phyloP scores from a whole-genome alignment of 1,140 invertebrate species.

The Drosophila kikkawai region DNA sequence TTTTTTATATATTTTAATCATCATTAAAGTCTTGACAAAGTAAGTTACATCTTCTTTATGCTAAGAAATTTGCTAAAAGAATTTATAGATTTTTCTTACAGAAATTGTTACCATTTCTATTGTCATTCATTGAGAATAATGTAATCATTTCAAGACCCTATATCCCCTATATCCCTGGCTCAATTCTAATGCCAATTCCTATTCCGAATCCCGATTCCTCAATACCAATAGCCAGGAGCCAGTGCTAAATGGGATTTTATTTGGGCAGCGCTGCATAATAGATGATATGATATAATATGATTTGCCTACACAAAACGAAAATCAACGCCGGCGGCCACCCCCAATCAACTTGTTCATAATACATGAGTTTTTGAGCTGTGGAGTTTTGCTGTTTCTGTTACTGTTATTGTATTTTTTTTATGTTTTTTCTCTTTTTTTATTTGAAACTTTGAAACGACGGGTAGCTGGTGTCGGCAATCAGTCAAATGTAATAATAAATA shows the following conservation, averaged over 20 bases:
- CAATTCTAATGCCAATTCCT: not conserved
- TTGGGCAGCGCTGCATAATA: constrained; percentile 60
- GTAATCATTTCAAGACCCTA: not conserved
- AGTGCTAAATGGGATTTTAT: constrained; percentile 52
- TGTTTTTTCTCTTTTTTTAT: not conserved
- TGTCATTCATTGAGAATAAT: not conserved
- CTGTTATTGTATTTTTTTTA: not conserved
- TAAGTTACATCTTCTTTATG: not conserved
- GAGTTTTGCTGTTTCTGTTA: not conserved
- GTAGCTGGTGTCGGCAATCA: constrained; percentile 61
- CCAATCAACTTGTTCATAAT: constrained; percentile 76
- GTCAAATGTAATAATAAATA: constrained; percentile 80
- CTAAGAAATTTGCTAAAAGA: not conserved
- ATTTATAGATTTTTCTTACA: not conserved
- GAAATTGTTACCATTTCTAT: not conserved
- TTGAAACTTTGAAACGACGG: not conserved
- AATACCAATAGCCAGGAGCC: not conserved
- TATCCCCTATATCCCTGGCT: too few relatives aligned
- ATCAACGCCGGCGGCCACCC: constrained; percentile 33
- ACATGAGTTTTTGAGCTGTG: constrained; percentile 56
- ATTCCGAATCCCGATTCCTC: constrained; percentile 1
- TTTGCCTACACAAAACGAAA: constrained; percentile 74
- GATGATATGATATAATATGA: constrained; percentile 73
- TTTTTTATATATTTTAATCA: not conserved
- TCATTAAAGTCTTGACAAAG: not conserved